Percentiles rank a stretch among this genome's conserved stretches.
These are phyloP conservation scores for Pterostichus madidus DNA, from an alignment of 2,888 invertebrate genomes.

Conservation along the genomic window DNA sequence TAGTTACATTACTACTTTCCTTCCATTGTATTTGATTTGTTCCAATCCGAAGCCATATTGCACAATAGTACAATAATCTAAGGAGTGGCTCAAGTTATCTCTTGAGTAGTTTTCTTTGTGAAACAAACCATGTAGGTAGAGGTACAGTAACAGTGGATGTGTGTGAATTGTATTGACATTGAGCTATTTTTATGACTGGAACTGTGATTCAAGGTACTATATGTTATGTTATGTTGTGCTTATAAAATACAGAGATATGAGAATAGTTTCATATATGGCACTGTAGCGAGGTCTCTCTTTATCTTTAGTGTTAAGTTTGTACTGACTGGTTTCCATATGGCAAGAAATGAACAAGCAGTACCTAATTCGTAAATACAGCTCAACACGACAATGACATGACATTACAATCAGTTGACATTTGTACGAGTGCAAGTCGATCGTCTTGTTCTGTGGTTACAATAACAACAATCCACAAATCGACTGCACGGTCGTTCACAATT, in stretches of 20 bases:
- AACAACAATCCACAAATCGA: too few relatives aligned
- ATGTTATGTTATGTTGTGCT: conserved; percentile 8
- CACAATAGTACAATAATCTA: conserved; percentile 2
- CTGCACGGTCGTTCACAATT: neutral
- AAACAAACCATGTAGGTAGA: neutral
- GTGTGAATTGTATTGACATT: conserved; percentile 12
- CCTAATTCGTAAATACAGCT: conserved; percentile 55
- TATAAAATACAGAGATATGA: conserved; percentile 55
- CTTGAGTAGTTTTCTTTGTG: neutral
- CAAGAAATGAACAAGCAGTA: conserved; percentile 47
- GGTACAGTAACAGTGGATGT: neutral
- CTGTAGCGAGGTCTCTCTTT: conserved; percentile 65
- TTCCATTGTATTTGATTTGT: conserved; percentile 1
- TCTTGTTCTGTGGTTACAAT: neutral
- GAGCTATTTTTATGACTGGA: conserved; percentile 8
- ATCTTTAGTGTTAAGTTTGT: conserved; percentile 54
- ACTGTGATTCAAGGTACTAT: conserved; percentile 17
- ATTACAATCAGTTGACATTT: conserved; percentile 31
- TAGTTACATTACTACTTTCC: conserved; percentile 46
- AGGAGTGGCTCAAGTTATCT: neutral
- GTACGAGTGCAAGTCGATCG: neutral
- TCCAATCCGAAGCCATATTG: neutral
- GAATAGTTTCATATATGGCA: conserved; percentile 60
- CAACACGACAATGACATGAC: conserved; percentile 53
- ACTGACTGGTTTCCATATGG: conserved; percentile 32